Percentiles rank a stretch among this genome's conserved stretches.
These are phyloP conservation scores for Pandemis cinnamomeana DNA, from an alignment of 2,888 invertebrate species.

Conservation along the genomic window DNA sequence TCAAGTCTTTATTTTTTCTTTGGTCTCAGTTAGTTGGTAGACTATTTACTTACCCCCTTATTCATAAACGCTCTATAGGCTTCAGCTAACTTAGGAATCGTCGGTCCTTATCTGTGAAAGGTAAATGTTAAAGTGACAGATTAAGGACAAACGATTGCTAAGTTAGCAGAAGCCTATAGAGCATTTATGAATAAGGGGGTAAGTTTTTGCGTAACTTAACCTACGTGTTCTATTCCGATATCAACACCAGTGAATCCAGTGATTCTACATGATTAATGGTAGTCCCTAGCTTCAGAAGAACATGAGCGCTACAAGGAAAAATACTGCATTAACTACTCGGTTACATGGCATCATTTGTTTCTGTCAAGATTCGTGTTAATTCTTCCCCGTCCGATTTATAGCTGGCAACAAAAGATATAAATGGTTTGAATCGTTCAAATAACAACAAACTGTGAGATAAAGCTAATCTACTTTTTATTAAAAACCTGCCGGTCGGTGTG, in stretches of 20 bases:
- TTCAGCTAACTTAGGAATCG: too few species aligned
- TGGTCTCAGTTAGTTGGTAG: background rate
- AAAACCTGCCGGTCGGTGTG: too few species aligned
- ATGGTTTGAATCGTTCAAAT: too few species aligned
- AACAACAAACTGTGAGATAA: too few species aligned
- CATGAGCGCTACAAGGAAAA: constrained; percentile 6
- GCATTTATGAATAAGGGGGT: too few species aligned
- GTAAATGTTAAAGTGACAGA: too few species aligned
- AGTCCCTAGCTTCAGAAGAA: background rate
- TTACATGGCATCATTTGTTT: constrained; percentile 18
- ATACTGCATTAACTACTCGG: constrained; percentile 13
- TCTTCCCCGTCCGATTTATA: constrained; percentile 11
- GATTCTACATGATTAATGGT: constrained; percentile 15
- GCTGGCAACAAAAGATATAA: background rate
- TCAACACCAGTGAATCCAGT: background rate
- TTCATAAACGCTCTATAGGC: too few species aligned
- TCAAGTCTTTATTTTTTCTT: too few species aligned
- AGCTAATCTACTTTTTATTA: too few species aligned
- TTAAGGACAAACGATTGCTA: too few species aligned
- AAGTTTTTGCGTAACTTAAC: background rate
- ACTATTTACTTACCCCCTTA: background rate
- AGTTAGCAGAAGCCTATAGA: too few species aligned
- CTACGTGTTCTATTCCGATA: background rate
- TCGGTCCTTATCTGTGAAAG: too few species aligned
- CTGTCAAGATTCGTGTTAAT: constrained; percentile 7